Evolutionary conservation across 2,888 invertebrate genomes (phyloP), one percentile per base, ranked within the genome.

Genomic region (Leptopterna dolabrata): DNA sequence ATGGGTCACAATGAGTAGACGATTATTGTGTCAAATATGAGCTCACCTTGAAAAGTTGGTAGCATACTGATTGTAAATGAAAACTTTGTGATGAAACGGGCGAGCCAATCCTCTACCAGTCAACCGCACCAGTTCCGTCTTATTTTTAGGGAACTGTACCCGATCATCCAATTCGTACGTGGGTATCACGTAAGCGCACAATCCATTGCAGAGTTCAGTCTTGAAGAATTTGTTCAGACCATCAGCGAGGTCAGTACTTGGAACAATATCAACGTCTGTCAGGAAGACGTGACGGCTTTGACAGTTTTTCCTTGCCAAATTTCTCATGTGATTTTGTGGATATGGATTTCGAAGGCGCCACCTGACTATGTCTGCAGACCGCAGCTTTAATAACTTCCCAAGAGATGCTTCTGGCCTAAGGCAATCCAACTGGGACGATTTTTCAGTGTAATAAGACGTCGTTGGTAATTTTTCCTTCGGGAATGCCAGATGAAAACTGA

Each of bases 71-170:
- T 97, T 97, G 92, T 96, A 96, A 90, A 97, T 96, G 92, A 97
- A 97, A 88, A 97, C 96, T 92, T 97, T 97, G 91, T 96, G 95
- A 91, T 97, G 97, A 91, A 97, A 97, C 0, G 97, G 97, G 91
- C 97, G 94, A 0, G 97, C 97, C 80, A 97, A 92, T 83, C 96
- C 96, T 91, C 96, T 96, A 90, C 94, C 95, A 0, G 96, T 95
- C 88, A 97, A 92, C 86, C 96, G 93, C 84, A 97, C 92, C 87
- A 97, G 92, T 90, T 96, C 96, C 27, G 94, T 94, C 92, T 97
- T 97, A 91, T 96, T 96, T n/a, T 93, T 92, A 0, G 97, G 97
- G 91, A 97, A 96, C 78, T 93, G 93, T 0, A 96, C 96, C 87
- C 96, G 93, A 87, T 94, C 94, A 91, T 97, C 97, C 89, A 97